These are phyloP conservation scores for Setipinna tenuifilis DNA, from an alignment of 2,797 vertebrate genomes.

Conservation along the genomic window DNA sequence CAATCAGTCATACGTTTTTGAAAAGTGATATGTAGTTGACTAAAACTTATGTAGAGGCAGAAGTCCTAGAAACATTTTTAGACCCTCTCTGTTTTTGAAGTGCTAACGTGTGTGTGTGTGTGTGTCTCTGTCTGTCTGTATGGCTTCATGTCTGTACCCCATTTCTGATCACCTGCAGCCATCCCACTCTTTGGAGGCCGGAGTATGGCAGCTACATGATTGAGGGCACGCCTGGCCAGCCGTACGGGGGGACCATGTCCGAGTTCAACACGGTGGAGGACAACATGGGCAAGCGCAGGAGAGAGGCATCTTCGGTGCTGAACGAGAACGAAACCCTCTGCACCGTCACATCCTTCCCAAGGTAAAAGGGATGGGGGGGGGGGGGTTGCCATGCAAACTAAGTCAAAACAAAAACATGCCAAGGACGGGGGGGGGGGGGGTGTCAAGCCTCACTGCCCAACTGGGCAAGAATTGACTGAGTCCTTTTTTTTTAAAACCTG, in stretches of 20 bases:
- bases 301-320: slow-evolving; percentile 87
- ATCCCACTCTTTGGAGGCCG: slow-evolving; percentile 97
- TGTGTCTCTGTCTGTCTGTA: too few species aligned
- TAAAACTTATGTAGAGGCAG: too few species aligned
- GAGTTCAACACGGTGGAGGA: slow-evolving; percentile 98
- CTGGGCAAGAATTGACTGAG: too few species aligned
- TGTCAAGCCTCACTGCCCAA: not conserved
- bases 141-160: too few species aligned
- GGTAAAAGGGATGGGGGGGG: slow-evolving; percentile 67
- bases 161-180: slow-evolving; percentile 70
- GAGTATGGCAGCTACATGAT: slow-evolving; percentile 99
- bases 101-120: too few species aligned
- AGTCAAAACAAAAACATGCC: not conserved
- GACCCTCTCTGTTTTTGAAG: too few species aligned
- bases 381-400: not conserved
- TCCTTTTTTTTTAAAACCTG: too few species aligned
- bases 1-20: too few species aligned
- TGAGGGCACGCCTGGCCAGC: slow-evolving; percentile 95
- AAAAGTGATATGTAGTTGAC: too few species aligned
- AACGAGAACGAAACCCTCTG: slow-evolving; percentile 85
- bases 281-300: slow-evolving; percentile 94
- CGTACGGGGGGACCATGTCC: slow-evolving; percentile 96
- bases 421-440: too few species aligned
- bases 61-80: too few species aligned
- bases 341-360: slow-evolving; percentile 94